Base-by-base conservation (phyloP, 2,113 vertebrate species). In the Bos indicus region DNA sequence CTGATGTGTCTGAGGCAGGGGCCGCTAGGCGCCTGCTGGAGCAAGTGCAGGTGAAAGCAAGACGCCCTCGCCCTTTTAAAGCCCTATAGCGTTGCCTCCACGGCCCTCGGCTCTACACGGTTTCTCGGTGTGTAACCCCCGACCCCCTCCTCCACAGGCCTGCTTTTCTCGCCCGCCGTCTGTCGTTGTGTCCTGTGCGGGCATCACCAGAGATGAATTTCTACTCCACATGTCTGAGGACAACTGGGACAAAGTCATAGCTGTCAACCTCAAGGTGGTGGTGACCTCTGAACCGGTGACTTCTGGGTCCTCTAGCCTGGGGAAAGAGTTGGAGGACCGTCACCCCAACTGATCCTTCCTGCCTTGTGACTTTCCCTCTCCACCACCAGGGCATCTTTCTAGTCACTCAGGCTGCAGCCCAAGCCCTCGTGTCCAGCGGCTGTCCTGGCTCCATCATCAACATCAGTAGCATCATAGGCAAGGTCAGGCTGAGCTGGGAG, bases 211-310 rank as follows among this genome's bases (percentile, higher is more conserved):
- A 96, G 99, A 99, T 94, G 98, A 99, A 97, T 99, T 99, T 98
- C 98, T 99, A 92, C 99, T 99, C 94, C 98, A 96, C 95, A 98
- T 99, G 99, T 98, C 98, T 15, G 99, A 99, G 96, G 98, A 99
- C 9, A 96, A 99, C 14, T 99, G 99, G 93, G 99, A 99, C 98
- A 98, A 25, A 91, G 99, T 99, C 94, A 96, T 99, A 87, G 95
- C 95, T 71, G 99, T 99, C 98, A 99, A 99, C 96, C 99, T 99
- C 88, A 99, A 99, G 99, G 99, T 99, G 91, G 99, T 99, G 93
- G 71, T n/a, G 67, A 94, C 54, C 77, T 67, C 59, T 88, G 88
- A 90, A 59, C 56, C 59, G 56, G 40, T 59, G 17, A 71, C 57
- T 56, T 67, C 40, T 90, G 26, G 62, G 15, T 30, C n/a, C 51